Percentiles rank a stretch among this genome's conserved stretches.
These are phyloP conservation scores for Holotrichia oblita DNA, from an alignment of 1,140 invertebrate genomes.

Conservation along the genomic window DNA sequence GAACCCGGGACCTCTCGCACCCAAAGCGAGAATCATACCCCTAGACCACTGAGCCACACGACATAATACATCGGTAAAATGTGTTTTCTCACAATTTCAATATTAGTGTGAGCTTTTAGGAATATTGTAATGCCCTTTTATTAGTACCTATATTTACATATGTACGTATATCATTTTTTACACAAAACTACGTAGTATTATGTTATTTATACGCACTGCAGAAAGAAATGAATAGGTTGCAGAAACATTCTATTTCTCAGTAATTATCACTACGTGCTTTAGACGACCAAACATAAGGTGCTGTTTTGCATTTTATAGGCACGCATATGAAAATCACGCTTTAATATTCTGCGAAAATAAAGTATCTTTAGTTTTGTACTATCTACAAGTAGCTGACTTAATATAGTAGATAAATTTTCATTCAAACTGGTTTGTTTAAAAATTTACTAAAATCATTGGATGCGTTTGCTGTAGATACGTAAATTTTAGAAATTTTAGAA, in stretches of 20 bases:
- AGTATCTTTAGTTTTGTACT: too few relatives aligned
- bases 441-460: too few relatives aligned
- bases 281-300: not conserved
- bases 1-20: conserved; percentile 59
- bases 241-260: not conserved
- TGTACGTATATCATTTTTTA: not conserved
- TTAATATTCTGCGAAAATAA: not conserved
- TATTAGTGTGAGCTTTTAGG: not conserved
- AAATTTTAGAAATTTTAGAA: too few relatives aligned
- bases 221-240: not conserved
- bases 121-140: not conserved
- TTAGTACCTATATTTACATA: not conserved
- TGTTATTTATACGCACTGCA: not conserved
- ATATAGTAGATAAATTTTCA: too few relatives aligned
- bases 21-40: conserved; percentile 59
- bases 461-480: too few relatives aligned
- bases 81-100: not conserved
- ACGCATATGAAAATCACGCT: not conserved
- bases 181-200: too few relatives aligned
- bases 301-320: not conserved
- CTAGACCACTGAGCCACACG: conserved; percentile 56
- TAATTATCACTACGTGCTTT: not conserved
- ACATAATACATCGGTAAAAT: not conserved
- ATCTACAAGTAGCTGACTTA: too few relatives aligned
- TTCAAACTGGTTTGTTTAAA: too few relatives aligned